These are phyloP conservation scores for Caenorhabditis sp. DNA, from an alignment of 2,888 invertebrate genomes.

Conservation along the genomic window DNA sequence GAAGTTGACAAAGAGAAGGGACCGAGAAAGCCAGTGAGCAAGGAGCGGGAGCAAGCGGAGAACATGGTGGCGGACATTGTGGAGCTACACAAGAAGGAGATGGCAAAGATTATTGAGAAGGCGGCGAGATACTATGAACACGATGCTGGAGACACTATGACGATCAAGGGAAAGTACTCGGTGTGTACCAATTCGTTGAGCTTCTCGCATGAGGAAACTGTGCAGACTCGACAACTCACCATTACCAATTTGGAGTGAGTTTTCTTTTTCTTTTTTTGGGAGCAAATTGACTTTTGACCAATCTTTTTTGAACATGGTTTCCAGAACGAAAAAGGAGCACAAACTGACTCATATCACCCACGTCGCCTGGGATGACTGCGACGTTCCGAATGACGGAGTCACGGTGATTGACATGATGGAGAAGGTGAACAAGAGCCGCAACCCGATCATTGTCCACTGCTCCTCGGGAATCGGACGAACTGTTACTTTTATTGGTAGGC, in stretches of 20 bases:
- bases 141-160: too few relatives aligned
- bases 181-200: too few relatives aligned
- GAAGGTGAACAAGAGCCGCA: background rate
- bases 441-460: slow-evolving; percentile 4
- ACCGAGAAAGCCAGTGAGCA: too few relatives aligned
- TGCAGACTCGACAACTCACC: background rate
- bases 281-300: too few relatives aligned
- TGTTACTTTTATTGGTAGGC: background rate
- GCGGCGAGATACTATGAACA: background rate
- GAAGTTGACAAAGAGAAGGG: too few relatives aligned
- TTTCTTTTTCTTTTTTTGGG: too few relatives aligned
- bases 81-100: too few relatives aligned
- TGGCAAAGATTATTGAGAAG: background rate
- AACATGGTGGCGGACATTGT: too few relatives aligned
- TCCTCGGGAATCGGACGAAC: slow-evolving; percentile 4
- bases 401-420: background rate
- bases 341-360: background rate
- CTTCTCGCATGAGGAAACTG: too few relatives aligned
- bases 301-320: too few relatives aligned
- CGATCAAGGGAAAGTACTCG: too few relatives aligned
- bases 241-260: background rate
- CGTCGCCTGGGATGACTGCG: background rate
- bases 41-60: too few relatives aligned
- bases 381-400: background rate
- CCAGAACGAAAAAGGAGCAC: background rate